phyloP scores from a whole-genome alignment of 2,797 vertebrate species.

The Sebastes steindachneri region DNA sequence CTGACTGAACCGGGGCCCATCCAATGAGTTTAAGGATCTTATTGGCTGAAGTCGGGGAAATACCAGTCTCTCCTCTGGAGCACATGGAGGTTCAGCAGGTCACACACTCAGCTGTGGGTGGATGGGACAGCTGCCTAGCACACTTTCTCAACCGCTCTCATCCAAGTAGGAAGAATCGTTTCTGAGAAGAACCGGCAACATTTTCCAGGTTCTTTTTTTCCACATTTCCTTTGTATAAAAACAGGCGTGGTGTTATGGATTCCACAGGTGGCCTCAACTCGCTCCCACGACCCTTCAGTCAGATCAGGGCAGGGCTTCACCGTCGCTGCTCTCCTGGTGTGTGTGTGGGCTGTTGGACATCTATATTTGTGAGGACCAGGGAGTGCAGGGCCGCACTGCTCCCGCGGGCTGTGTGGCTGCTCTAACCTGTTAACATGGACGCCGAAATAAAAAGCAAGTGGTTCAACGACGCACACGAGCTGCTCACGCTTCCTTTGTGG shows the following conservation, averaged over 20 bases:
- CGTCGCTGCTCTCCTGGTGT: neutral
- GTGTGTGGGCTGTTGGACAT: neutral
- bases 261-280: slow-evolving; percentile 58
- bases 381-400: neutral
- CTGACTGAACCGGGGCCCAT: slow-evolving; percentile 12
- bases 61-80: neutral
- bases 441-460: too few species aligned
- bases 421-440: too few species aligned
- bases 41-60: neutral
- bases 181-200: slow-evolving; percentile 51
- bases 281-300: slow-evolving; percentile 44
- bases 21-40: neutral
- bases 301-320: slow-evolving; percentile 25
- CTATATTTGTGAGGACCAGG: neutral
- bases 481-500: too few species aligned
- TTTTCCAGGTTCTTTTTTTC: slow-evolving; percentile 53
- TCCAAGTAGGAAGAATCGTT: slow-evolving; percentile 56
- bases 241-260: slow-evolving; percentile 69
- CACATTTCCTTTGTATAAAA: slow-evolving; percentile 65
- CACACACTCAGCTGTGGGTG: slow-evolving; percentile 22
- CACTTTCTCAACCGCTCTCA: slow-evolving; percentile 40
- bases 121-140: slow-evolving; percentile 49
- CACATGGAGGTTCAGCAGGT: slow-evolving; percentile 20
- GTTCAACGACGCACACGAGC: too few species aligned
- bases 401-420: too few species aligned